Percentiles rank a stretch among this genome's conserved stretches.
phyloP scores from a whole-genome alignment of 2,888 invertebrate species.

The Linnaemya tessellans region DNA sequence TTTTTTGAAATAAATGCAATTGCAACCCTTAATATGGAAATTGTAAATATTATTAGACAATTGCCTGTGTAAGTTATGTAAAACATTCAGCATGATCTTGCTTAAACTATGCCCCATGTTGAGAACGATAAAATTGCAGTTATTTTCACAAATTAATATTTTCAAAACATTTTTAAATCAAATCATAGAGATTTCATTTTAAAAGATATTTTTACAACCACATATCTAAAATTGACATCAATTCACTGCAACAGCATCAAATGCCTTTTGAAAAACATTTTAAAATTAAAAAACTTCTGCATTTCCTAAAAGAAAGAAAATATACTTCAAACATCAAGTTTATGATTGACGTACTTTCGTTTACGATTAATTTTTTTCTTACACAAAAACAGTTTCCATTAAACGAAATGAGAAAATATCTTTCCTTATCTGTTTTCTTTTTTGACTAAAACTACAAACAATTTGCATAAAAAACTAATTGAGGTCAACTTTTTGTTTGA shows the following conservation, averaged over 20 bases:
- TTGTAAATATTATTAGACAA: too few relatives aligned
- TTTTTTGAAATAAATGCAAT: too few relatives aligned
- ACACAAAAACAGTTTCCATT: constrained; percentile 15
- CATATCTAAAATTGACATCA: background rate
- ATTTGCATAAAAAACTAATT: constrained; percentile 70
- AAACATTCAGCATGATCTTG: too few relatives aligned
- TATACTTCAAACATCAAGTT: background rate
- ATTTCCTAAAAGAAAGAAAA: background rate
- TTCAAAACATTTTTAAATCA: background rate
- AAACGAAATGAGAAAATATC: constrained; percentile 25
- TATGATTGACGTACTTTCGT: constrained; percentile 23
- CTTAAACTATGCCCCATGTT: too few relatives aligned
- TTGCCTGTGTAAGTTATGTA: too few relatives aligned
- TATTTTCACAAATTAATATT: too few relatives aligned
- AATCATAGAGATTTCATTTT: too few relatives aligned
- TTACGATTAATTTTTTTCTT: constrained; percentile 9
- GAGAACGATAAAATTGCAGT: background rate
- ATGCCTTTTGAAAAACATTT: background rate
- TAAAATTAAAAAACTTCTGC: background rate
- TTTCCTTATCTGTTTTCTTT: background rate
- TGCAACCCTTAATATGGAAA: too few relatives aligned
- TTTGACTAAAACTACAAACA: constrained; percentile 42
- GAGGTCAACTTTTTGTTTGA: constrained; percentile 63
- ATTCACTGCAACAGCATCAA: background rate
- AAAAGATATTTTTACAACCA: background rate